phyloP scores from a whole-genome alignment of 1,140 invertebrate species.

The Mesaphorura yosii region DNA sequence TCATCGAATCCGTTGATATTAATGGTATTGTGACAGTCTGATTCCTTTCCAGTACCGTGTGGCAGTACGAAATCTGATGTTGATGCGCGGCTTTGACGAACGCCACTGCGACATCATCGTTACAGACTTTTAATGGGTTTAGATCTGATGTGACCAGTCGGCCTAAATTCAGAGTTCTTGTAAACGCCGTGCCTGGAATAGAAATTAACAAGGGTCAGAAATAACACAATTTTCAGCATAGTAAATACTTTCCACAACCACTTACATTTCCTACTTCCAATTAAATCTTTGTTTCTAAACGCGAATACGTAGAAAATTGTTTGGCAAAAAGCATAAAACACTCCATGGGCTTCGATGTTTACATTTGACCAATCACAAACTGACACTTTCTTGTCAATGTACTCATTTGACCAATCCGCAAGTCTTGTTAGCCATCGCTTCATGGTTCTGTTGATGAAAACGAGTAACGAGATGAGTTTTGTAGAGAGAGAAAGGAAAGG shows the following conservation, averaged over 20 bases:
- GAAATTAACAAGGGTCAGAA: slow-evolving; percentile 31
- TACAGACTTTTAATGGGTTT: slow-evolving; percentile 72
- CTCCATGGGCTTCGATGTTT: slow-evolving; percentile 53
- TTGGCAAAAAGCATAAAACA: slow-evolving; percentile 84
- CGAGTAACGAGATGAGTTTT: slow-evolving; percentile 1
- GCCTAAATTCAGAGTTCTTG: slow-evolving; percentile 66
- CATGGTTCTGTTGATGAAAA: slow-evolving; percentile 42
- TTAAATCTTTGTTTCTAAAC: slow-evolving; percentile 72
- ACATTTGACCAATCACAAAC: slow-evolving; percentile 38
- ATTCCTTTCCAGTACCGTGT: slow-evolving; percentile 78
- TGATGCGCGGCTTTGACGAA: slow-evolving; percentile 72
- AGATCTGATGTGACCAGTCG: slow-evolving; percentile 68
- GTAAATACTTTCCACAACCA: slow-evolving; percentile 24
- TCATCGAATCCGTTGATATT: slow-evolving; percentile 6
- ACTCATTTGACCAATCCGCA: slow-evolving; percentile 58
- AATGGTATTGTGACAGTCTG: slow-evolving; percentile 52
- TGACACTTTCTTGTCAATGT: slow-evolving; percentile 45
- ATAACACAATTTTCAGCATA: neutral
- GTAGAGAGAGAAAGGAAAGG: neutral
- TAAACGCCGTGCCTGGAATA: slow-evolving; percentile 59
- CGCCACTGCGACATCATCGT: slow-evolving; percentile 59
- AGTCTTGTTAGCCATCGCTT: slow-evolving; percentile 52
- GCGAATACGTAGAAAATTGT: slow-evolving; percentile 79
- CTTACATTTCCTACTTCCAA: slow-evolving; percentile 59
- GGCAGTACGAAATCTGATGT: slow-evolving; percentile 87